Base-by-base conservation (phyloP, 2,888 invertebrate species). In the Drosophila austrosaltans region DNA sequence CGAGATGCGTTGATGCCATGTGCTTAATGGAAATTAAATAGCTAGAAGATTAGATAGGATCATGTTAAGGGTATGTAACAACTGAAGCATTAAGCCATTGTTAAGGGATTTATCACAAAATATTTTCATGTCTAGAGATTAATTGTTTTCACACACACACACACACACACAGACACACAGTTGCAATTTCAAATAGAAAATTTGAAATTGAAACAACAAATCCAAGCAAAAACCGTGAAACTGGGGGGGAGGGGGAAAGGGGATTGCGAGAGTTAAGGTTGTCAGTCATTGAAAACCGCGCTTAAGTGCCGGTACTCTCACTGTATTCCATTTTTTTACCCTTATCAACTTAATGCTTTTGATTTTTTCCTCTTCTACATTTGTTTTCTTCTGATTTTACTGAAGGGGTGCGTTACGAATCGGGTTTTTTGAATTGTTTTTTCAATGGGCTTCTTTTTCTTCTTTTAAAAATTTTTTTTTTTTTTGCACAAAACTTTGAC, bases 51-150 rank as follows among this genome's bases (percentile, higher is more conserved):
- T 80, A 88, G 73, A 77, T 75, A 63, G 73, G 76, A 70, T 74
- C 71, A 74, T 63, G 71, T 58, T 79, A 75, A 16, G 42, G 69
- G 71, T 70, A 64, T 82, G 80, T 75, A 76, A 75, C 89, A 89
- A 85, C 85, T 79, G 80, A 89, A 66, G 56, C 54, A 62, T 66
- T 63, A 62, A 60, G 76, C 68, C 71, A 73, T 85, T 87, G 86
- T 90, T 89, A 80, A 66, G 73, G 90, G 90, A 91, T 90, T 90
- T 90, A 87, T 80, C 82, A 79, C 57, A 57, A 82, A 82, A 86
- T 83, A 86, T 83, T 82, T 76, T 83, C 87, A 74, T 86, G 76
- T 83, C 72, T 76, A 76, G 78, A 71, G 82, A 65, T 84, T 83
- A 88, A 84, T 83, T 84, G 89, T 84, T 83, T 89, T 81, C 89